Evolutionary conservation across 1,140 invertebrate species (phyloP).

Genomic region (Drosophila prosaltans): DNA sequence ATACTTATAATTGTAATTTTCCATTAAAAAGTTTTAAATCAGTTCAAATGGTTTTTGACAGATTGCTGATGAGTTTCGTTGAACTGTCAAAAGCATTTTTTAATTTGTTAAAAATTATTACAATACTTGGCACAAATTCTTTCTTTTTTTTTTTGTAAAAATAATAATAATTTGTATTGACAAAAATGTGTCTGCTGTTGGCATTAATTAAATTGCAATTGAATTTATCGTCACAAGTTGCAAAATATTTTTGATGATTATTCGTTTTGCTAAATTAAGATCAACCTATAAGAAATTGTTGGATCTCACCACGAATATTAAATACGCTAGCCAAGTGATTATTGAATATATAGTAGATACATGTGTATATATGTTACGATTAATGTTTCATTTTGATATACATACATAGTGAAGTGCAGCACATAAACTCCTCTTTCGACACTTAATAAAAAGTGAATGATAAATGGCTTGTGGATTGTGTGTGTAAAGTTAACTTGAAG

Average conservation of each 20-base stretch:
- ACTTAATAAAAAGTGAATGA: not conserved
- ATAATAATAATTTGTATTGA: constrained; percentile 50
- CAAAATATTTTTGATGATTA: constrained; percentile 72
- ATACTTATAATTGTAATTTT: too few species aligned
- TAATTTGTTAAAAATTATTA: constrained; percentile 26
- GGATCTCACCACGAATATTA: not conserved
- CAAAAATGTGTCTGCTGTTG: constrained; percentile 34
- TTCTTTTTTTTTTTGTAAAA: not conserved
- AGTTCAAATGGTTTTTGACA: not conserved
- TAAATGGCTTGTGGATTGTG: not conserved
- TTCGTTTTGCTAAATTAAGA: constrained; percentile 39
- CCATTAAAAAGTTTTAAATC: not conserved
- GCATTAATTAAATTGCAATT: constrained; percentile 71
- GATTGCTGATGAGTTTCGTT: too few species aligned
- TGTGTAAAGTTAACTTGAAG: not conserved
- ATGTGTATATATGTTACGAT: not conserved
- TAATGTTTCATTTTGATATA: not conserved
- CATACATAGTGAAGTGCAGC: not conserved
- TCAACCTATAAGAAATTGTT: not conserved
- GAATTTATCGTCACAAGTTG: constrained; percentile 54
- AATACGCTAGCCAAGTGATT: constrained; percentile 23
- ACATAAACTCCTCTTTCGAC: not conserved
- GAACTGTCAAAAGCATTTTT: constrained; percentile 13
- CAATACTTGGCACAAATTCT: constrained; percentile 21
- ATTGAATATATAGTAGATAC: too few species aligned